Evolutionary conservation across 2,888 invertebrate species (phyloP).

Genomic region (Lasioglossum lativentre): DNA sequence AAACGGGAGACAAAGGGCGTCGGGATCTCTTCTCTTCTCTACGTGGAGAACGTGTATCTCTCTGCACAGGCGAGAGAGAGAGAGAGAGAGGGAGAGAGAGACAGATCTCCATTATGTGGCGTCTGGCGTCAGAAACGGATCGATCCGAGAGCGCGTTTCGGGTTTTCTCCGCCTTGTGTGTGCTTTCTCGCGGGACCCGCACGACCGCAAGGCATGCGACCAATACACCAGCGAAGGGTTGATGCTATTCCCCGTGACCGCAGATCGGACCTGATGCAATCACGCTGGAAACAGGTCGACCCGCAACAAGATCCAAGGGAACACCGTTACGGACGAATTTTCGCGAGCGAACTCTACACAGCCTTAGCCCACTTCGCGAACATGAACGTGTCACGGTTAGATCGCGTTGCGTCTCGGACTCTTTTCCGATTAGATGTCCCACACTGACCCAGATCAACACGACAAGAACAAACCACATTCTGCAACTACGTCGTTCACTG

Average conservation of each 20-base stretch:
- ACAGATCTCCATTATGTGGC: slow-evolving; percentile 73
- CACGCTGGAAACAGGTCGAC: slow-evolving; percentile 56
- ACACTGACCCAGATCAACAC: background rate
- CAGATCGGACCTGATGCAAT: slow-evolving; percentile 65
- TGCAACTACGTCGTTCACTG: background rate
- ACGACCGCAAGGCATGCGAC: slow-evolving; percentile 75
- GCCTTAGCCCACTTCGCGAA: background rate
- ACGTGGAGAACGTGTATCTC: background rate
- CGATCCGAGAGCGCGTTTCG: slow-evolving; percentile 63
- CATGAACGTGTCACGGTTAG: background rate
- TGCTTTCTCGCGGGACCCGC: slow-evolving; percentile 63
- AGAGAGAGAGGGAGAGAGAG: slow-evolving; percentile 7
- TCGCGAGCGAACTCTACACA: slow-evolving; percentile 9
- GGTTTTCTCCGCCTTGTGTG: slow-evolving; percentile 57
- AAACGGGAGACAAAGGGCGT: slow-evolving; percentile 43
- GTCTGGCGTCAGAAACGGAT: slow-evolving; percentile 72
- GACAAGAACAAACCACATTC: background rate
- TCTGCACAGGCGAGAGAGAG: background rate
- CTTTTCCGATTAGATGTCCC: background rate
- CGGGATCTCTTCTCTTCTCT: background rate
- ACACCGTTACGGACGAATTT: slow-evolving; percentile 58
- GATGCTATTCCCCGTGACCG: slow-evolving; percentile 61
- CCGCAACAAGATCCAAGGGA: slow-evolving; percentile 19
- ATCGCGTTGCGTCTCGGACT: background rate
- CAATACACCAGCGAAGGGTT: slow-evolving; percentile 58